phyloP scores from a whole-genome alignment of 2,113 vertebrate genomes.

The Aegithalos caudatus region DNA sequence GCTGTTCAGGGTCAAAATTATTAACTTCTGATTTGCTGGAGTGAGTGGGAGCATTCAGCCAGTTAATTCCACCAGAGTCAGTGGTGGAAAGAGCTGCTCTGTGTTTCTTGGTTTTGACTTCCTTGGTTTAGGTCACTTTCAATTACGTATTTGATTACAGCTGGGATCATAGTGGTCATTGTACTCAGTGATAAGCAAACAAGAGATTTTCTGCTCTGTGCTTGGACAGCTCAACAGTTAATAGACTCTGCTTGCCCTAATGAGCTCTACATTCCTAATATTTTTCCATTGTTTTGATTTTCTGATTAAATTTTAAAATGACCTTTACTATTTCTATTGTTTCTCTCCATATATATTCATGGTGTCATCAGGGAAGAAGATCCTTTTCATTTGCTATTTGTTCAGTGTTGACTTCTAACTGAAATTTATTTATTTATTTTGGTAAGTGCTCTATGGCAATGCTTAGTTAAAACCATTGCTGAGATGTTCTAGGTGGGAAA shows the following conservation, averaged over 20 bases:
- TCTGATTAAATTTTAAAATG: constrained; percentile 46
- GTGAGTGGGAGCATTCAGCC: not conserved
- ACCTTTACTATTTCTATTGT: not conserved
- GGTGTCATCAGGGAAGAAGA: not conserved
- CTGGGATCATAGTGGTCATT: constrained; percentile 11
- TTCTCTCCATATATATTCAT: not conserved
- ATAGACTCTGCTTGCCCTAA: not conserved
- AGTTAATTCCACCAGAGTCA: not conserved
- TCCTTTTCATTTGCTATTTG: not conserved
- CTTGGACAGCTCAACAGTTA: constrained; percentile 13
- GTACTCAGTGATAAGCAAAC: constrained; percentile 29
- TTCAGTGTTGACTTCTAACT: not conserved
- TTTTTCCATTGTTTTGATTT: constrained; percentile 38
- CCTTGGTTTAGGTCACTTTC: constrained; percentile 24
- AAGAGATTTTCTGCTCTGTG: not conserved
- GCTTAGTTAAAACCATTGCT: not conserved
- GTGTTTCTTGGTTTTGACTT: not conserved
- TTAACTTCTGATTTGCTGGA: constrained; percentile 17
- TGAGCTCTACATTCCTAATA: not conserved
- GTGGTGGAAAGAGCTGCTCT: not conserved
- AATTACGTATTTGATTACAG: not conserved
- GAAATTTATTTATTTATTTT: not conserved
- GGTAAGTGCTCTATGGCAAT: not conserved
- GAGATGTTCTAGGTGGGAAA: not conserved
- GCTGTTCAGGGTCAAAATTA: constrained; percentile 7